Conservation (phyloP, 2,113 vertebrate species). For the Centropus bengalensis region DNA sequence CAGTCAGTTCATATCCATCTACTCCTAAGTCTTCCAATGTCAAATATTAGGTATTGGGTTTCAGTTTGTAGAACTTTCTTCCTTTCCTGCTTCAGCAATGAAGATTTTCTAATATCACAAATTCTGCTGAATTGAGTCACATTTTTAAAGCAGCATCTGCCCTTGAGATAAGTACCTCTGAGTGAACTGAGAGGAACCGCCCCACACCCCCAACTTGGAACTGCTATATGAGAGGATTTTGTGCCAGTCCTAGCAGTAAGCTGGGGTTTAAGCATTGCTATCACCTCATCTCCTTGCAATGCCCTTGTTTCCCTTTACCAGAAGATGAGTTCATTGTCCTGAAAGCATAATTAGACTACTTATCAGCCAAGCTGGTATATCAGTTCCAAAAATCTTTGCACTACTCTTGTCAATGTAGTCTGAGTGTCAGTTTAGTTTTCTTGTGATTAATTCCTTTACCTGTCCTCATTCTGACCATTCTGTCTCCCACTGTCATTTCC, state of each 20-base stretch:
- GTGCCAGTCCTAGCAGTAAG: not conserved
- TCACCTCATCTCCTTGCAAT: not conserved
- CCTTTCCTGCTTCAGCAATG: not conserved
- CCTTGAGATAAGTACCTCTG: not conserved
- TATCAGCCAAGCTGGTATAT: not conserved
- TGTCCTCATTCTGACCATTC: not conserved
- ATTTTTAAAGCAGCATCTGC: not conserved
- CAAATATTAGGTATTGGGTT: not conserved
- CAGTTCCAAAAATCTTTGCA: not conserved
- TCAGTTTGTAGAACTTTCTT: not conserved
- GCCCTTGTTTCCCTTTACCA: not conserved
- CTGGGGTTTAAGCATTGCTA: not conserved
- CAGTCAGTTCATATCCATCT: not conserved
- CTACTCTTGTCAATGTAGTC: not conserved
- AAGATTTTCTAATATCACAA: not conserved
- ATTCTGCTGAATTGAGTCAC: not conserved
- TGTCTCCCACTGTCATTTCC: not conserved
- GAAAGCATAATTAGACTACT: not conserved
- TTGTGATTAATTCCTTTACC: not conserved
- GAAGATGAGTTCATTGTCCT: not conserved
- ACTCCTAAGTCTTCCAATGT: not conserved
- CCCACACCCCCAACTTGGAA: not conserved
- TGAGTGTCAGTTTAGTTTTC: not conserved
- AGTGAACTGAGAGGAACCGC: not conserved
- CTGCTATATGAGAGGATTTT: not conserved